Conservation (phyloP, 1,140 invertebrate species). For the Bemisia tabaci region DNA sequence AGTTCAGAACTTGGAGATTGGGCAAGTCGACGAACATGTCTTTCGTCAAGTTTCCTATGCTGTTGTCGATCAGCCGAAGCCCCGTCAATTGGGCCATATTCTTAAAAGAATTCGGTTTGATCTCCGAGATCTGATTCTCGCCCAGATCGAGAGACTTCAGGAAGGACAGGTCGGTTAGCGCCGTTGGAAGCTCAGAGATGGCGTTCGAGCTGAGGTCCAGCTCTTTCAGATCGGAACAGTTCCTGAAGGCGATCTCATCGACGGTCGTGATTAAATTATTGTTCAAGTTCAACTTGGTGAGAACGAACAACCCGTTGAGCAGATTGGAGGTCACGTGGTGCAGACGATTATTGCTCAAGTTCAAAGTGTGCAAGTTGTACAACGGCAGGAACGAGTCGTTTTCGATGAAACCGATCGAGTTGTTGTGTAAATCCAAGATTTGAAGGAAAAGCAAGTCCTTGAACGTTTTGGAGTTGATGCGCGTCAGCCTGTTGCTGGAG, state of each 20-base stretch:
- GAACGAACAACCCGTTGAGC: constrained; percentile 70
- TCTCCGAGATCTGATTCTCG: constrained; percentile 67
- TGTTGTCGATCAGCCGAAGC: constrained; percentile 69
- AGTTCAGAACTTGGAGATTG: constrained; percentile 67
- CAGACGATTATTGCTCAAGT: constrained; percentile 70
- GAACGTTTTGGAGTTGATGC: constrained; percentile 70
- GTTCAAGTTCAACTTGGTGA: constrained; percentile 69
- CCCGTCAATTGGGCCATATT: constrained; percentile 72
- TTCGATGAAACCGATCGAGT: constrained; percentile 71
- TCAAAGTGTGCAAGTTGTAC: constrained; percentile 73
- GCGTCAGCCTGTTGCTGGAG: constrained; percentile 66
- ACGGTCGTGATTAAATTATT: constrained; percentile 69
- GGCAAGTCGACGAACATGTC: constrained; percentile 75
- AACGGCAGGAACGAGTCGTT: constrained; percentile 72
- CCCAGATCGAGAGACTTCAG: constrained; percentile 74
- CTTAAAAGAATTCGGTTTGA: constrained; percentile 66
- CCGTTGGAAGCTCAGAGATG: constrained; percentile 62
- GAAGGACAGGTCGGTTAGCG: constrained; percentile 63
- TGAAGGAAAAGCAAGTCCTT: constrained; percentile 76
- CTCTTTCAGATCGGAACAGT: constrained; percentile 79
- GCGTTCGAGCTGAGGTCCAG: constrained; percentile 77
- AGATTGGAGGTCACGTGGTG: constrained; percentile 63
- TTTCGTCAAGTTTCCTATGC: constrained; percentile 65
- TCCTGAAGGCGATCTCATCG: constrained; percentile 72
- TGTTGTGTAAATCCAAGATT: constrained; percentile 73